Conservation (phyloP, 2,113 vertebrate species). For the Toxotes jaculatrix region DNA sequence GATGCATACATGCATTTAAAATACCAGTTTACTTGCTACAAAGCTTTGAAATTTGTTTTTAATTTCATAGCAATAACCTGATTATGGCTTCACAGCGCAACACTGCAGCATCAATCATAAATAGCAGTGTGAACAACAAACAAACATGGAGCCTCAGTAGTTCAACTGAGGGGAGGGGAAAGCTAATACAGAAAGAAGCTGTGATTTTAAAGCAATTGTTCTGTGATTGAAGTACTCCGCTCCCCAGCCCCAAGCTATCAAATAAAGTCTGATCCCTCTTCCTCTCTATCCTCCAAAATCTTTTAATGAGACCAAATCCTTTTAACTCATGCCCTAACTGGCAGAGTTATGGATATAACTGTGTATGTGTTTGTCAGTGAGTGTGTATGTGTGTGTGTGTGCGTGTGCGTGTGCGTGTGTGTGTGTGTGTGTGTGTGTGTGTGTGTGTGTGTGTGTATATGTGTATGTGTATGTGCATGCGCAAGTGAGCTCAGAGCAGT, state of each 20-base stretch:
- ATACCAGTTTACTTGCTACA: background rate
- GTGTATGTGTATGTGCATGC: no score
- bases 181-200: conserved; percentile 45
- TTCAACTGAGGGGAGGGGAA: conserved; percentile 33
- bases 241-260: conserved; percentile 47
- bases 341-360: conserved; percentile 47
- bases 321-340: conserved; percentile 60
- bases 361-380: conserved; percentile 3
- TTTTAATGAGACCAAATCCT: conserved; percentile 73
- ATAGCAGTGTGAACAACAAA: conserved; percentile 47
- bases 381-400: background rate
- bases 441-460: background rate
- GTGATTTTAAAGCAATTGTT: conserved; percentile 65
- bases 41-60: conserved; percentile 54
- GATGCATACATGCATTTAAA: background rate
- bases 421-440: background rate
- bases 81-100: conserved; percentile 38
- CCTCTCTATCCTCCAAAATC: conserved; percentile 53
- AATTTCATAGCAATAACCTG: conserved; percentile 58
- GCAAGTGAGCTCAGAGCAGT: background rate
- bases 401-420: conserved; percentile 12
- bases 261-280: conserved; percentile 65
- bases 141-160: conserved; percentile 16
- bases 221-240: conserved; percentile 58
- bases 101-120: conserved; percentile 44